Percentiles rank a stretch among this genome's conserved stretches.
These are phyloP conservation scores for Poecilus cupreus DNA, from an alignment of 2,888 invertebrate species.

Conservation along the genomic window DNA sequence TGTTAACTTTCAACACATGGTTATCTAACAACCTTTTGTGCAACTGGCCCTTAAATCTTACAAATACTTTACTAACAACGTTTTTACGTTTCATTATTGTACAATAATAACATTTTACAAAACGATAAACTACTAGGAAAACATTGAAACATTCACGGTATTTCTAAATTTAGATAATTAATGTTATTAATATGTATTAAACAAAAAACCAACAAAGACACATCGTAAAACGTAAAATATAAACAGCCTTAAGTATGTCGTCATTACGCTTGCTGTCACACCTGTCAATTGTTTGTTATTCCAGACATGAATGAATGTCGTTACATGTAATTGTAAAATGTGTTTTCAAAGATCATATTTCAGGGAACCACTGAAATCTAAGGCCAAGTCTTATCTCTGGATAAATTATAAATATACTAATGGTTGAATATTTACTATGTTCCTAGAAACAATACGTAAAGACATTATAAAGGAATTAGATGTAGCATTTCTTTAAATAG, in stretches of 20 bases:
- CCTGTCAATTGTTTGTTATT: background rate
- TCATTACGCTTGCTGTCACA: background rate
- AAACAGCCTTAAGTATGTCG: background rate
- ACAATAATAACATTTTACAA: no score
- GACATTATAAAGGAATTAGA: background rate
- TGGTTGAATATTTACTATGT: background rate
- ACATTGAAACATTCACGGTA: no score
- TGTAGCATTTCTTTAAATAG: no score
- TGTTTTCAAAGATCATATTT: background rate
- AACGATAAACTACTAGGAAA: no score
- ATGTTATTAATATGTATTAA: background rate
- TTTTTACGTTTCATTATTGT: no score
- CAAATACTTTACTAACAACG: no score
- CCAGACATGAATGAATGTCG: background rate
- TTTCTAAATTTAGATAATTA: no score
- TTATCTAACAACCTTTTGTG: no score
- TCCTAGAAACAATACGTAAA: background rate
- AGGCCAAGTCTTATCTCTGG: background rate
- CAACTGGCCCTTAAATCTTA: no score
- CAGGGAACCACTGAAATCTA: background rate
- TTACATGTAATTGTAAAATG: background rate
- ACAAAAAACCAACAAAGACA: background rate
- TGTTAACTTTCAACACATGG: no score
- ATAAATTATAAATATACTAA: background rate
- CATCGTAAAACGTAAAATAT: background rate